Conservation (phyloP, 2,888 invertebrate species). For the Pollenia angustigena region DNA sequence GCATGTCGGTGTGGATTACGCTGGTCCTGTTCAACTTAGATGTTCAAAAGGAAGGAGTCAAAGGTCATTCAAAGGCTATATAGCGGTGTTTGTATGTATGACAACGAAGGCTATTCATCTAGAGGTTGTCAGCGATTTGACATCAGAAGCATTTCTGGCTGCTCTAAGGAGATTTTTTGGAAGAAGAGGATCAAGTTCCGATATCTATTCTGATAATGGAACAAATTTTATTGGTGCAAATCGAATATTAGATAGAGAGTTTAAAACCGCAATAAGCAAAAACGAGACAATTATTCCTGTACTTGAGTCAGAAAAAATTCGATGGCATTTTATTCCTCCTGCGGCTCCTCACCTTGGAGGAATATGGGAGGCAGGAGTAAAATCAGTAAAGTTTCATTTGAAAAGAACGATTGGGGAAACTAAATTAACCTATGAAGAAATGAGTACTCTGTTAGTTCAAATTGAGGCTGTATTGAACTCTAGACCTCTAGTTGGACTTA, state of each 20-base stretch:
- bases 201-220: slow-evolving; percentile 26
- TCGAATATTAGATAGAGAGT: background rate
- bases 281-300: slow-evolving; percentile 1
- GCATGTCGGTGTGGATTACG: background rate
- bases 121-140: no score
- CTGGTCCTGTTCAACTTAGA: slow-evolving; percentile 11
- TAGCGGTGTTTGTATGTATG: background rate
- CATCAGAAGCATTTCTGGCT: background rate
- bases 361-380: no score
- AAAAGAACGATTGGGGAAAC: no score
- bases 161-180: background rate
- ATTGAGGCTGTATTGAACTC: no score
- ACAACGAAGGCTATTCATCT: background rate
- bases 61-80: slow-evolving; percentile 4
- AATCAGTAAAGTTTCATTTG: no score
- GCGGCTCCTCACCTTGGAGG: background rate
- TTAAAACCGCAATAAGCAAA: background rate
- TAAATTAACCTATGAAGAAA: no score
- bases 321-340: slow-evolving; percentile 9
- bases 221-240: slow-evolving; percentile 2
- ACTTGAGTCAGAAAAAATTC: slow-evolving; percentile 6
- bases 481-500: no score
- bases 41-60: no score
- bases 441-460: background rate
- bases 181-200: background rate